A percentile compares a stretch with the other conserved stretches of the same genome.
These are phyloP conservation scores for Thera britannica DNA, from an alignment of 2,888 invertebrate genomes.

Conservation along the genomic window DNA sequence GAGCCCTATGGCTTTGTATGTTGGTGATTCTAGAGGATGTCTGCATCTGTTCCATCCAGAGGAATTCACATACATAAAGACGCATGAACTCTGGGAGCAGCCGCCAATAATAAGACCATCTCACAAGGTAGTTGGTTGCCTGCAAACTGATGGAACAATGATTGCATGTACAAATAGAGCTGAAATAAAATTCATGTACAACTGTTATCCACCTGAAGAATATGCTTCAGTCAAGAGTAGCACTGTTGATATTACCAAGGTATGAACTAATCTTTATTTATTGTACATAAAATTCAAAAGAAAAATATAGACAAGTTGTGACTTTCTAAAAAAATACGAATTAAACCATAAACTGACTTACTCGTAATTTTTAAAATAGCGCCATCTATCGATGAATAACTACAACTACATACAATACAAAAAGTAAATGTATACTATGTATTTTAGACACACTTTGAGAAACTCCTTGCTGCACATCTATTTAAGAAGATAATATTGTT, in stretches of 20 bases:
- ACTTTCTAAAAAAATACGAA: no score
- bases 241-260: slow-evolving; percentile 77
- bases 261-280: slow-evolving; percentile 35
- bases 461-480: not conserved
- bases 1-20: slow-evolving; percentile 69
- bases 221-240: slow-evolving; percentile 65
- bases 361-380: not conserved
- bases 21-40: slow-evolving; percentile 77
- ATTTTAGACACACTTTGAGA: no score
- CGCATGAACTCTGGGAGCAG: slow-evolving; percentile 71
- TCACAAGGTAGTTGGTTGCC: slow-evolving; percentile 73
- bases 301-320: no score
- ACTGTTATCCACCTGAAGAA: slow-evolving; percentile 72
- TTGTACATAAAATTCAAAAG: not conserved
- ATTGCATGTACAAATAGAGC: slow-evolving; percentile 77
- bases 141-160: slow-evolving; percentile 70
- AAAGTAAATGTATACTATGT: no score
- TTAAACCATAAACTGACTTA: no score
- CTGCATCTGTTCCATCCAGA: slow-evolving; percentile 74
- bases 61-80: slow-evolving; percentile 57
- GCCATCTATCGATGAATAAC: not conserved
- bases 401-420: no score
- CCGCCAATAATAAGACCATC: slow-evolving; percentile 63
- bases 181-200: slow-evolving; percentile 77
- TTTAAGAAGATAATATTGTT: not conserved